phyloP scores from a whole-genome alignment of 2,113 vertebrate species.

The Oxyura jamaicensis region DNA sequence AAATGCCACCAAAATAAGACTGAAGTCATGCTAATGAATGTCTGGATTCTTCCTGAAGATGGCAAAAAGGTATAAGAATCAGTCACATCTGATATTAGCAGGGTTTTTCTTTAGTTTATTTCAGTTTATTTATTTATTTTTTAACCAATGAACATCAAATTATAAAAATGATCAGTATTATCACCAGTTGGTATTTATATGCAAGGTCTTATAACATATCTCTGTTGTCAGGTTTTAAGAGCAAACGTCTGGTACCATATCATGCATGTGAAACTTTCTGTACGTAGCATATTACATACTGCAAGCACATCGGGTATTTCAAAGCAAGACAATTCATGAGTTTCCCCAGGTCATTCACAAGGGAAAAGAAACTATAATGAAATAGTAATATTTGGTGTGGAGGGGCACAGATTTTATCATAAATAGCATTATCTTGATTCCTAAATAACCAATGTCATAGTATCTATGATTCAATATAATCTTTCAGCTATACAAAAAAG shows the following conservation, averaged over 20 bases:
- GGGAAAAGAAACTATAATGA: slow-evolving; percentile 28
- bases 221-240: slow-evolving; percentile 15
- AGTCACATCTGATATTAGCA: neutral
- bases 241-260: slow-evolving; percentile 8
- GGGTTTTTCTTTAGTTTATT: neutral
- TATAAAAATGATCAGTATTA: slow-evolving; percentile 4
- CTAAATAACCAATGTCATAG: neutral
- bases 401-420: slow-evolving; percentile 5
- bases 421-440: neutral
- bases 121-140: neutral
- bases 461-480: neutral
- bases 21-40: neutral
- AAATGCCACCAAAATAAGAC: neutral
- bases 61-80: neutral
- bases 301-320: neutral
- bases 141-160: neutral
- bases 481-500: slow-evolving; percentile 5
- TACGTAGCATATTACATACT: neutral
- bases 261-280: neutral
- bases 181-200: slow-evolving; percentile 38
- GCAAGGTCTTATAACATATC: neutral
- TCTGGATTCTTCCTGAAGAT: neutral
- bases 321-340: neutral
- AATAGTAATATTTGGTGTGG: neutral
- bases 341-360: neutral